Base-by-base conservation (phyloP, 2,888 invertebrate species). In the Drosophila stalkeri region DNA sequence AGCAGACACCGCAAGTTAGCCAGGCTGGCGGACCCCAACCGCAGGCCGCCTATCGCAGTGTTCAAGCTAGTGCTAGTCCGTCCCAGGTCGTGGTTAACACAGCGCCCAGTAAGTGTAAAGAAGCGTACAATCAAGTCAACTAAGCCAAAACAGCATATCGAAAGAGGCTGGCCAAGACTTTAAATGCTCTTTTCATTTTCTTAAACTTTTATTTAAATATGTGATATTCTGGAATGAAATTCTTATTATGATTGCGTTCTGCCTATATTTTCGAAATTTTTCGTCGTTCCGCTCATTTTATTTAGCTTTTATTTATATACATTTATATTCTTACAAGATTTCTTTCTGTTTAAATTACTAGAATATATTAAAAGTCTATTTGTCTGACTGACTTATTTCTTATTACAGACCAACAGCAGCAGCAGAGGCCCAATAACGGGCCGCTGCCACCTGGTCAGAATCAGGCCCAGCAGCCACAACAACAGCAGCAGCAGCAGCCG, bases 371-470 rank as follows among this genome's bases (percentile, higher is more conserved):
- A 39, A n/a, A 7, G 16, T 39, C 16, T 39, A 23, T 23, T 3
- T 23, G 23, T 23, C 23, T 8, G 23, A 57, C 12, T 2, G 18
- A 2, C 18, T 1, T 16, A 14, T 44, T 18, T 14, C 18, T 20
- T 39, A 71, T 72, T 72, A 16, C 73, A 93, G 93, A 90, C 46
- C 95, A 77, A 37, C 76, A 96, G 49, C 76, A 96, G 54, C 76
- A 96, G 93, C 95, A 77, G 94, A 94, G 91, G 84, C 94, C 94
- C 81, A 94, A 94, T 64, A 91, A 89, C 59, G 92, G 91, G 12
- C 91, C 91, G 43, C 23, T 88, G 66, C 55, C 83, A 90, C 94
- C 82, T 3, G 82, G 47, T 41, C 89, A 65, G 76, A 86, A 59
- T 85, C 92, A 80, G n/a, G 81, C 78, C 20, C 77, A 80, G 18